Percentiles rank a stretch among this genome's conserved stretches.
Conservation (phyloP, 2,888 invertebrate genomes). For the Sturmia bella region DNA sequence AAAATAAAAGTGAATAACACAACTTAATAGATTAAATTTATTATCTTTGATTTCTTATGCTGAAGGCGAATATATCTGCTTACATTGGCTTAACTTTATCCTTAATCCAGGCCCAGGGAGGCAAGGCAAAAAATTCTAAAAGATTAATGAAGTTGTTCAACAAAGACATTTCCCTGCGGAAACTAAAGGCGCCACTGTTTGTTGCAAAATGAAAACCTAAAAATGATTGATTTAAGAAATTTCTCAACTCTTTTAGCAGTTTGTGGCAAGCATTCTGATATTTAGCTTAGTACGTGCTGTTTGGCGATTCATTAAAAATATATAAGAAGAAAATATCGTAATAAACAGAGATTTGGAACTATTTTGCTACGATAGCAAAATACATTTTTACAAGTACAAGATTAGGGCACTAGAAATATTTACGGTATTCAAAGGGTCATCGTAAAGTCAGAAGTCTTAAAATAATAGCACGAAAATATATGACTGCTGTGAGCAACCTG, state of each 20-base stretch:
- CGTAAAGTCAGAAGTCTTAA: too few species aligned
- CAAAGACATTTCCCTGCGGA: conserved; percentile 47
- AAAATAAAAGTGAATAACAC: conserved; percentile 18
- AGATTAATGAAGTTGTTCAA: conserved; percentile 41
- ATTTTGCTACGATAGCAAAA: too few species aligned
- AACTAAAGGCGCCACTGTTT: conserved; percentile 49
- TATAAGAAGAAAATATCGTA: too few species aligned
- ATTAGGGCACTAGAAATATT: too few species aligned
- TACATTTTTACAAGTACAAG: too few species aligned
- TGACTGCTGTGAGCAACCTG: too few species aligned
- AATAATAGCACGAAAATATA: too few species aligned
- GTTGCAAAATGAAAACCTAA: conserved; percentile 24
- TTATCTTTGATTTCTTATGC: conserved; percentile 6
- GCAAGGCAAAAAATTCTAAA: background rate
- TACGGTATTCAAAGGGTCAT: too few species aligned
- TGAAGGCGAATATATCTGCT: background rate
- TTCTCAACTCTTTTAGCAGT: background rate
- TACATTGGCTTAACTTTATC: conserved; percentile 22
- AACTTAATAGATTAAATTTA: conserved; percentile 43
- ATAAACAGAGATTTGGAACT: too few species aligned
- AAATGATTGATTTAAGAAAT: conserved; percentile 7
- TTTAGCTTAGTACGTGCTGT: too few species aligned
- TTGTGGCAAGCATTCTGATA: background rate
- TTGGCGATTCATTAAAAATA: too few species aligned
- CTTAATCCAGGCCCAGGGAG: background rate